A percentile compares a stretch with the other conserved stretches of the same genome.
These are phyloP conservation scores for Machimus atricapillus DNA, from an alignment of 2,888 invertebrate genomes.

Conservation along the genomic window DNA sequence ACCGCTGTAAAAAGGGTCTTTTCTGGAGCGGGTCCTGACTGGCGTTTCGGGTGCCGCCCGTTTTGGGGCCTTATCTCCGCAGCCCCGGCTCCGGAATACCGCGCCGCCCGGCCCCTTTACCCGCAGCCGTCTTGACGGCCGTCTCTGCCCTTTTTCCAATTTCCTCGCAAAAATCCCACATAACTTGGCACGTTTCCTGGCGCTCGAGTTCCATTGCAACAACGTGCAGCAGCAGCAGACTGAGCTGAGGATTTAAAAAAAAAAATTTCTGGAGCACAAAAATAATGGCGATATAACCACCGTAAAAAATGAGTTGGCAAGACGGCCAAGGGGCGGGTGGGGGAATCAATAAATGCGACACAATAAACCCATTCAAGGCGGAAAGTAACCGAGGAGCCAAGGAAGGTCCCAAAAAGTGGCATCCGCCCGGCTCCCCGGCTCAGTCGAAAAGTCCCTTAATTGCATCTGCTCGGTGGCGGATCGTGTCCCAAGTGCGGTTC, in stretches of 20 bases:
- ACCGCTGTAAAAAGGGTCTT: slow-evolving; percentile 1
- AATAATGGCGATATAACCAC: neutral
- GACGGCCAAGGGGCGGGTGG: neutral
- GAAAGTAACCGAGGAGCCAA: slow-evolving; percentile 3
- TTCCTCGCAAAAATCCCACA: neutral
- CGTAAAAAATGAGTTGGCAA: neutral
- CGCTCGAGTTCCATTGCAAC: neutral
- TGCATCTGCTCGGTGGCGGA: neutral
- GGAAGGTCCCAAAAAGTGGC: neutral
- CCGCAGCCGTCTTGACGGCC: neutral
- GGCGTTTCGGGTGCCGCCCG: slow-evolving; percentile 16
- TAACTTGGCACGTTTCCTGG: slow-evolving; percentile 28
- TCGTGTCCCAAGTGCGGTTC: neutral
- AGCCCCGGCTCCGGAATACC: neutral
- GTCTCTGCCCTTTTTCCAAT: neutral
- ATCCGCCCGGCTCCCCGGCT: neutral
- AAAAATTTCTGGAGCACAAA: slow-evolving; percentile 29
- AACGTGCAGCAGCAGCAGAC: slow-evolving; percentile 6
- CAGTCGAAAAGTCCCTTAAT: slow-evolving; percentile 12
- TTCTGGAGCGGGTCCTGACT: neutral
- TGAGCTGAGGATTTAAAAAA: neutral
- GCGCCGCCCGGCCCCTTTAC: neutral
- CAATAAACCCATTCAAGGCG: slow-evolving; percentile 19
- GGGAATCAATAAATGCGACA: slow-evolving; percentile 27
- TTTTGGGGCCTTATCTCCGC: neutral